Percentiles rank a stretch among this genome's conserved stretches.
Conservation (phyloP, 2,888 invertebrate species). For the Polyploca ridens region DNA sequence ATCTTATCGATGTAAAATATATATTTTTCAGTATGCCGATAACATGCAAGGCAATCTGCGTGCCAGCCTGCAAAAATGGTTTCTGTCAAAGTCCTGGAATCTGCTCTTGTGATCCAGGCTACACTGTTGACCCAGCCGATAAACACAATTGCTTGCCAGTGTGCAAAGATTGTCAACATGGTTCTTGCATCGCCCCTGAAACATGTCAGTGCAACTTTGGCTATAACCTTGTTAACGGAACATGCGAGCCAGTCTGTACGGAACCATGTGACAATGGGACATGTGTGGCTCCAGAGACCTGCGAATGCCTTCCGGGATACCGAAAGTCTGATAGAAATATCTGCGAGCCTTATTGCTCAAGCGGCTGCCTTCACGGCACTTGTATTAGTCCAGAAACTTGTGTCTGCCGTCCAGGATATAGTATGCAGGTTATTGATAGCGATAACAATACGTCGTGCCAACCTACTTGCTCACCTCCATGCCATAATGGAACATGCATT, state of each 20-base stretch:
- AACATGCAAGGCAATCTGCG: constrained; percentile 49
- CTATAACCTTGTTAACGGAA: constrained; percentile 31
- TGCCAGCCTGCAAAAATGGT: constrained; percentile 47
- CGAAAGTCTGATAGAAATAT: constrained; percentile 35
- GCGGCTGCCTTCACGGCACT: constrained; percentile 40
- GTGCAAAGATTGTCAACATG: constrained; percentile 75
- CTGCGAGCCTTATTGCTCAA: constrained; percentile 46
- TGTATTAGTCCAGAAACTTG: constrained; percentile 44
- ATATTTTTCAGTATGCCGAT: constrained; percentile 23
- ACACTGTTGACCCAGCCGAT: constrained; percentile 23
- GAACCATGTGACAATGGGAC: constrained; percentile 73
- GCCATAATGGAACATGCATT: constrained; percentile 19
- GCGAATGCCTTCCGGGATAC: constrained; percentile 72
- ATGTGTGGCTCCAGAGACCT: constrained; percentile 76
- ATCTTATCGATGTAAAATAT: neutral
- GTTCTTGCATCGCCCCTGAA: constrained; percentile 45
- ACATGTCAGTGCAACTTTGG: constrained; percentile 47
- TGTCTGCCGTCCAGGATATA: constrained; percentile 29
- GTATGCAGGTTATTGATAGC: neutral
- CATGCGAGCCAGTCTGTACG: constrained; percentile 51
- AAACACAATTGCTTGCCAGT: constrained; percentile 37
- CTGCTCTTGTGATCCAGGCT: constrained; percentile 42
- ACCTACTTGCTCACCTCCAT: constrained; percentile 15
- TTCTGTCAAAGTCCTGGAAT: constrained; percentile 38
- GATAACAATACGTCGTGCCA: constrained; percentile 16